Base-by-base conservation (phyloP, 35 echinoderm and acorn worm genomes). In the Heliocidaris tuberculata region DNA sequence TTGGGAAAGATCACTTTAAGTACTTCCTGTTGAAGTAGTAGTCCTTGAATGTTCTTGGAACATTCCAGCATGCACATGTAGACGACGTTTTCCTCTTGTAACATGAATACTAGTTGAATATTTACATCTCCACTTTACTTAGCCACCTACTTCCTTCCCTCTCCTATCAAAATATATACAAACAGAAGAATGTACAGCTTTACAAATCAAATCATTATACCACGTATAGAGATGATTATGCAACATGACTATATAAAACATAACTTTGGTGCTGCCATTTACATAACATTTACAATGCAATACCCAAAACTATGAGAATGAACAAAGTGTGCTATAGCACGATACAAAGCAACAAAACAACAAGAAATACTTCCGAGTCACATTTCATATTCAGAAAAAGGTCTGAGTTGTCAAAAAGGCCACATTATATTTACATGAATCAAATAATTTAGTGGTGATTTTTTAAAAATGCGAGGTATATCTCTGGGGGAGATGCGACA, bases 401-500 rank as follows among this genome's bases (percentile, higher is more conserved):
- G 65, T 78, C 65, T n/a, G 65, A 78, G 65, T 78, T 78, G 65
- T 78, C 65, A 27, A 27, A 78, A 78, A 78, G 65, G 65, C 65
- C 65, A 78, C 65, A 78, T 78, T 78, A 78, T 56, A 78, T 78
- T 78, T n/a, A 78, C 19, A 78, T 78, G 65, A 78, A 78, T 78
- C 0, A 27, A 78, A 78, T 78, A n/a, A 78, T 27, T 78, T 19
- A 78, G 65, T 78, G 65, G 6, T 78, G 65, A 78, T 78, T 7
- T 7, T 78, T 6, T 78, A 7, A 27, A 78, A 78, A 78, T 78
- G 19, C 27, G 65, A 78, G 65, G 65, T 78, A 78, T 78, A n/a
- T 78, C 3, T 78, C 0, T 27, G 4, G 65, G 65, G 15, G 52
- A 56, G 65, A 78, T 78, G 27, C n/a, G 65, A 5, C 0, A n/a